These are phyloP conservation scores for Nycticebus coucang DNA, from an alignment of 2,113 vertebrate species.

Conservation along the genomic window DNA sequence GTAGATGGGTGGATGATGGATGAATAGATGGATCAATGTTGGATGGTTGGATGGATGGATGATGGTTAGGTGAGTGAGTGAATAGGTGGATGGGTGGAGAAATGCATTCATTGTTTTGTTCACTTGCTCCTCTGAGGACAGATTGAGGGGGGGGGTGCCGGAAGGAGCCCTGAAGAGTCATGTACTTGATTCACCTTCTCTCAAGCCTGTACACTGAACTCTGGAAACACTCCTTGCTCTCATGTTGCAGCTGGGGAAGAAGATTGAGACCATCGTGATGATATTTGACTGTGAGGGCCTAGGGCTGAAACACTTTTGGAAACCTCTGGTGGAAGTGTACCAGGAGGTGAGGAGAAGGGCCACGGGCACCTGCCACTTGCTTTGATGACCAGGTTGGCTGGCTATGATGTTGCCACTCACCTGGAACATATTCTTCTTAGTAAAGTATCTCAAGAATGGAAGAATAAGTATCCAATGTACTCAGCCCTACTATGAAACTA, in stretches of 20 bases:
- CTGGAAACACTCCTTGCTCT: neutral
- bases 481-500: no score
- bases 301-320: slow-evolving; percentile 97
- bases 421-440: neutral
- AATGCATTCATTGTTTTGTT: neutral
- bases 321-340: slow-evolving; percentile 93
- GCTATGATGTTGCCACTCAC: neutral
- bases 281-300: slow-evolving; percentile 96
- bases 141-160: neutral
- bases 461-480: no score
- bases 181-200: neutral
- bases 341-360: slow-evolving; percentile 88
- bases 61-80: neutral
- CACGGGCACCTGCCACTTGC: neutral
- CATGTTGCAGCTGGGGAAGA: slow-evolving; percentile 89
- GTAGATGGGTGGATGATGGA: neutral
- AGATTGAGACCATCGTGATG: slow-evolving; percentile 93
- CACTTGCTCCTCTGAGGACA: neutral
- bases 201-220: neutral
- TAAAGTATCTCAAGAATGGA: no score
- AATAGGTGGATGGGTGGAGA: neutral
- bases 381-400: neutral
- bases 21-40: neutral
- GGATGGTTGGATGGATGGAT: neutral
- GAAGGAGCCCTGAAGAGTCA: neutral